A percentile compares a stretch with the other conserved stretches of the same genome.
phyloP scores from a whole-genome alignment of 1,140 invertebrate species.

The Teleogryllus occipitalis region DNA sequence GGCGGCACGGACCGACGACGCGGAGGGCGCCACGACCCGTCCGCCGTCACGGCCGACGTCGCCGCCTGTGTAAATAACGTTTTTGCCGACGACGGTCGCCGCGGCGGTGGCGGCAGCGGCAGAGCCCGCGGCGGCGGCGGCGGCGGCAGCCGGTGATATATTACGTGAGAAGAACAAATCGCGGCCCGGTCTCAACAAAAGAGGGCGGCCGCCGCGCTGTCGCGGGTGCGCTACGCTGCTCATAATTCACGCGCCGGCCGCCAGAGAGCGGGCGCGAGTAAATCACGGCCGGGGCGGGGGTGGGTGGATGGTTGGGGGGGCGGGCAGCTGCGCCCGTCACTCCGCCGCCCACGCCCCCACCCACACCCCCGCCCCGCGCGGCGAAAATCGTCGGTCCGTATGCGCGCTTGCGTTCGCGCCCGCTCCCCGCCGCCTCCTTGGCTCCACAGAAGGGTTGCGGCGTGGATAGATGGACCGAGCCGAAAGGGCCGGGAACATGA shows the following conservation, averaged over 20 bases:
- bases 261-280: neutral
- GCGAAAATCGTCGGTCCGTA: too few species aligned
- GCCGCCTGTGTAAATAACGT: neutral
- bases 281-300: neutral
- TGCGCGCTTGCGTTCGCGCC: too few species aligned
- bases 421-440: too few species aligned
- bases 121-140: too few species aligned
- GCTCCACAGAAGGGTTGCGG: too few species aligned
- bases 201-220: neutral
- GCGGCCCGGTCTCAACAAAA: neutral
- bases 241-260: neutral
- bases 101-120: too few species aligned
- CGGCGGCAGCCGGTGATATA: neutral
- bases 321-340: too few species aligned
- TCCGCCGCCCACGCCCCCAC: too few species aligned
- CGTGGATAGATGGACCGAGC: too few species aligned
- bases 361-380: too few species aligned
- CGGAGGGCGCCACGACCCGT: neutral
- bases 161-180: slow-evolving; percentile 4
- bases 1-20: neutral
- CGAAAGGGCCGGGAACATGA: too few species aligned
- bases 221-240: neutral
- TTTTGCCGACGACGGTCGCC: neutral
- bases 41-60: too few species aligned
- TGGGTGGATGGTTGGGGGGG: neutral